Base-by-base conservation (phyloP, 2,113 vertebrate genomes). In the Coptodon rendalli region DNA sequence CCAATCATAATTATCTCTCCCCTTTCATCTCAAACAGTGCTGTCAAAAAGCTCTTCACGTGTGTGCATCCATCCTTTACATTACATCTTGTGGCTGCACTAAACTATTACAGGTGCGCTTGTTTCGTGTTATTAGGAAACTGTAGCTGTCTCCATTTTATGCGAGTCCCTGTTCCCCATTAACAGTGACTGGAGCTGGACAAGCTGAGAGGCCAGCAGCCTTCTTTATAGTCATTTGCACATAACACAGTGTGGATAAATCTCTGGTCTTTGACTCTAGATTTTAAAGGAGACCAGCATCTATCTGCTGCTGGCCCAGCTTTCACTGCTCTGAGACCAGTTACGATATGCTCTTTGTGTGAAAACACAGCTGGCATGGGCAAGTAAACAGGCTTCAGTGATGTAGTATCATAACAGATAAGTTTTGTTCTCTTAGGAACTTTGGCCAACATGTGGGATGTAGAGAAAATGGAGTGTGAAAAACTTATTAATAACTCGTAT, bases 71-170 rank as follows among this genome's bases (percentile, higher is more conserved):
- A 36, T 66, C 61, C 17, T 36, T 66, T 66, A 66, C 61, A 36
- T 36, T 66, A 0, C 31, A 66, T 36, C 31, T 36, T 66, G 17
- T 66, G 2, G 61, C 61, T 66, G 61, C 59, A 61, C 0, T 63
- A 6, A 63, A 66, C 17, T n/a, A 66, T 66, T 36, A 66, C 59
- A 12, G 61, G 10, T 36, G 61, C 9, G 4, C 31, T 66, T 66
- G 31, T 66, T 66, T 66, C 36, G 61, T 66, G 61, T n/a, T 36
- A 17, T 66, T 66, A 66, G 17, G 61, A 66, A n/a, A 66, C 31
- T 36, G 61, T 12, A 66, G 31, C 61, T 7, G 9, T 66, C 61
- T 36, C 61, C 31, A 36, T 1, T 66, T 66, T 36, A 36, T n/a
- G 9, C 4, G 4, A 66, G 61, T 66, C 31, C 17, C 31, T 0